phyloP scores from a whole-genome alignment of 2,888 invertebrate species.

The Clanis bilineata region DNA sequence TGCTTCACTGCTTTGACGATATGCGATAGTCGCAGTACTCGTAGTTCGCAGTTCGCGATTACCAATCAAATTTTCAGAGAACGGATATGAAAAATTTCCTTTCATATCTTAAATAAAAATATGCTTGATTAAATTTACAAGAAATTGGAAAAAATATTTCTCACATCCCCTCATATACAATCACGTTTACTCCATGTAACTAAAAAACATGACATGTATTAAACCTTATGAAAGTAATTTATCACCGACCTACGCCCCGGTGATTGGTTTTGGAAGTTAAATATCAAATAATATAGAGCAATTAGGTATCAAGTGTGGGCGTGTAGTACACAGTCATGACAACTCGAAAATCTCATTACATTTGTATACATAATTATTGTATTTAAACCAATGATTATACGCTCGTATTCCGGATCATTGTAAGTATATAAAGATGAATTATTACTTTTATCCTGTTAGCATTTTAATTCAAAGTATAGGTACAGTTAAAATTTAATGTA shows the following conservation, averaged over 20 bases:
- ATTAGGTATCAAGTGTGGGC: constrained; percentile 51
- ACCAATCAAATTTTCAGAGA: background rate
- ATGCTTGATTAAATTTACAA: no score
- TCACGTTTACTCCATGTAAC: background rate
- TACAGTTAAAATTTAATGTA: no score
- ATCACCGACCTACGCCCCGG: constrained; percentile 3
- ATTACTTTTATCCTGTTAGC: no score
- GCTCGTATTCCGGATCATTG: constrained; percentile 6
- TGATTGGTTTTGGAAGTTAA: constrained; percentile 6
- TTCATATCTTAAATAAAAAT: background rate
- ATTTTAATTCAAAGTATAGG: no score
- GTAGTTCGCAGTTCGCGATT: background rate
- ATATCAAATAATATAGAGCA: constrained; percentile 44
- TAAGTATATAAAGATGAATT: background rate
- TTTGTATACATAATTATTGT: constrained; percentile 31
- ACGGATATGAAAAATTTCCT: background rate
- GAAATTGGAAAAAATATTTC: no score
- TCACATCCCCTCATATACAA: background rate
- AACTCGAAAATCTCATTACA: constrained; percentile 25
- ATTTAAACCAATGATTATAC: constrained; percentile 34
- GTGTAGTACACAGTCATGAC: constrained; percentile 35
- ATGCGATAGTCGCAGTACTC: background rate
- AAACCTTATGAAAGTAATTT: constrained; percentile 8
- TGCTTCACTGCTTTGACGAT: constrained; percentile 17
- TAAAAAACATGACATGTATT: constrained; percentile 2